Evolutionary conservation across 2,888 invertebrate genomes (phyloP), one percentile per base, ranked within the genome.

Genomic region (Andrena marginata): DNA sequence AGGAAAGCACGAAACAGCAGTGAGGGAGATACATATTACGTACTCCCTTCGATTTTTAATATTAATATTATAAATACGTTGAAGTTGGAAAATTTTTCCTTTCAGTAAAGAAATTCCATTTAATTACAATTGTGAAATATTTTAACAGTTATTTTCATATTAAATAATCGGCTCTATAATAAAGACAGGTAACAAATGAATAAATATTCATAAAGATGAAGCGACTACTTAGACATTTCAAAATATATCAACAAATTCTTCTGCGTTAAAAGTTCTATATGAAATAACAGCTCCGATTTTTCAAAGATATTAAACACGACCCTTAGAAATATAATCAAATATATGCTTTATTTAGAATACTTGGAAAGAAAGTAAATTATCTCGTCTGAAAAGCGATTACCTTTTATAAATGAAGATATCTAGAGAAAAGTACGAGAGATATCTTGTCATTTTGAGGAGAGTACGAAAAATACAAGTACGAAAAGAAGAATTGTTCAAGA

Each of bases 291-390:
- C n/a, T 26, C 35, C 16, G 20, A 49, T 60, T 29, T 23, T 35
- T n/a, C 51, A 2, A 59, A 75, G 5, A 65, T 29, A 10, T 65
- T 23, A 33, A 72, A 31, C 29, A 49, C 13, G 48, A 59, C 42
- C 31, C 3, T 51, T 62, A 13, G 29, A n/a, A 72, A 26, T 42
- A 8, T 67, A 51, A 51, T 26, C n/a, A 35, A 51, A 64, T 54
- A n/a, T 60, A 6, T 35, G 6, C 16, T 51, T 75, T 75, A 35
- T 35, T 56, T 51, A 51, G 60, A 26, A n/a, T 29, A 69, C 29
- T 62, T 69, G 60, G 62, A 31, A 35, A 20, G 49, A 8, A 74
- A 29, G 4, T 59, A 29, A 42, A 26, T 31, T 26, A 26, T 49
- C 23, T 10, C 23, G 42, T 13, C 10, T 26, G 20, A 29, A 48